Percentiles rank a stretch among this genome's conserved stretches.
Conservation (phyloP, 37 sponge, comb jelly and placozoan genomes). For the Ephydatia muelleri region DNA sequence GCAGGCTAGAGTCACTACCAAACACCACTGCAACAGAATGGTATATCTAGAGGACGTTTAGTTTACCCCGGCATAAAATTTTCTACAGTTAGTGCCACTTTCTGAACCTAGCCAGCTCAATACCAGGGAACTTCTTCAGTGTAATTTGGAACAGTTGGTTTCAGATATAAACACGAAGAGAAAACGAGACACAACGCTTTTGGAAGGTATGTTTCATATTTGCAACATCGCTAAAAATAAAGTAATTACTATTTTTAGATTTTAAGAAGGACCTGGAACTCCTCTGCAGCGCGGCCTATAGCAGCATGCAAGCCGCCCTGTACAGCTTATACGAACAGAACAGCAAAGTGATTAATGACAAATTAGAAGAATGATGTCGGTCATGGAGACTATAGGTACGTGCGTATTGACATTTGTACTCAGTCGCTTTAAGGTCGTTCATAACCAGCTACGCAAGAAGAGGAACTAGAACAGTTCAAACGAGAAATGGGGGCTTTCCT, state of each 20-base stretch:
- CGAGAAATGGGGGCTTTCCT: conserved; percentile 40
- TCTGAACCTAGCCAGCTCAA: conserved; percentile 13
- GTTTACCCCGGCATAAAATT: neutral
- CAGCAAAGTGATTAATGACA: conserved; percentile 37
- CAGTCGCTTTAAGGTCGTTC: neutral
- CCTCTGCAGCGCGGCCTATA: conserved; percentile 12
- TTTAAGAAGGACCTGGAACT: conserved; percentile 56
- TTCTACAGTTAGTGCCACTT: neutral
- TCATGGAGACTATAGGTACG: conserved; percentile 59
- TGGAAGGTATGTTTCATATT: conserved; percentile 38
- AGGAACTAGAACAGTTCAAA: conserved; percentile 65
- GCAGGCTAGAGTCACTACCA: neutral
- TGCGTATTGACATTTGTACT: neutral
- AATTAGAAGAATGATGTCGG: conserved; percentile 39
- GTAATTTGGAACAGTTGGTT: conserved; percentile 51
- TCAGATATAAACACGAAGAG: conserved; percentile 69
- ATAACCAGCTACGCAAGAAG: conserved; percentile 46
- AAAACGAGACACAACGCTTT: conserved; percentile 54
- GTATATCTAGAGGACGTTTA: neutral
- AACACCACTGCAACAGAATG: neutral
- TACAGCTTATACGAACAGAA: conserved; percentile 53
- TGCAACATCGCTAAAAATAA: neutral
- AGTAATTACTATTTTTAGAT: conserved; percentile 24
- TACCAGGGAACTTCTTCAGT: conserved; percentile 7
- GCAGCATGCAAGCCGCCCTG: conserved; percentile 32